Evolutionary conservation across 2,113 vertebrate species (phyloP).

Genomic region (Pionites leucogaster): DNA sequence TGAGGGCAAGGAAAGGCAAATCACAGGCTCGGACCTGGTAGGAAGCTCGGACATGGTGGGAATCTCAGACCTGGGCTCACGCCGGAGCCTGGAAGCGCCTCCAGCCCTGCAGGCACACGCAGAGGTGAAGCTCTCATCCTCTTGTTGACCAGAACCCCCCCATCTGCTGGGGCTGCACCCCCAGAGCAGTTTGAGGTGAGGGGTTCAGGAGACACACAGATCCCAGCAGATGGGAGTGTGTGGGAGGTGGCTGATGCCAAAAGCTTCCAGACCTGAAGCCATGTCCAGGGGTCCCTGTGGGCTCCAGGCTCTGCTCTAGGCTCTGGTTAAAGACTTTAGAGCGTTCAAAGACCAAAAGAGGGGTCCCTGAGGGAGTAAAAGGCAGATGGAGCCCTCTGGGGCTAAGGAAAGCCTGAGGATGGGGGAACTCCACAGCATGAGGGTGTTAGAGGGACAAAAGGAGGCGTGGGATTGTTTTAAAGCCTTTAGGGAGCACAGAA

Average conservation of each 20-base stretch:
- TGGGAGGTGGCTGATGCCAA: too few species aligned
- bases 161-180: background rate
- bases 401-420: background rate
- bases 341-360: background rate
- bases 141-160: background rate
- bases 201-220: background rate
- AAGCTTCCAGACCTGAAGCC: background rate
- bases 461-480: background rate
- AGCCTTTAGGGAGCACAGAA: background rate
- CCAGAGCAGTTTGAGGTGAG: background rate
- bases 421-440: background rate
- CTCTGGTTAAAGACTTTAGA: background rate
- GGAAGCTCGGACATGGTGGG: background rate
- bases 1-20: background rate
- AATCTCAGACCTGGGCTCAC: background rate
- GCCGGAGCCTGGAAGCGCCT: background rate
- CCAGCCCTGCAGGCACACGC: background rate
- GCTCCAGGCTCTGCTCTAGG: background rate
- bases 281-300: background rate
- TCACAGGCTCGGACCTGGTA: background rate
- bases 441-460: background rate
- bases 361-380: background rate
- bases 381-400: background rate
- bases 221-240: background rate
- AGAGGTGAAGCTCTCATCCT: background rate